A percentile compares a stretch with the other conserved stretches of the same genome.
phyloP scores from a whole-genome alignment of 2,797 vertebrate species.

The Gobio occitaniae region DNA sequence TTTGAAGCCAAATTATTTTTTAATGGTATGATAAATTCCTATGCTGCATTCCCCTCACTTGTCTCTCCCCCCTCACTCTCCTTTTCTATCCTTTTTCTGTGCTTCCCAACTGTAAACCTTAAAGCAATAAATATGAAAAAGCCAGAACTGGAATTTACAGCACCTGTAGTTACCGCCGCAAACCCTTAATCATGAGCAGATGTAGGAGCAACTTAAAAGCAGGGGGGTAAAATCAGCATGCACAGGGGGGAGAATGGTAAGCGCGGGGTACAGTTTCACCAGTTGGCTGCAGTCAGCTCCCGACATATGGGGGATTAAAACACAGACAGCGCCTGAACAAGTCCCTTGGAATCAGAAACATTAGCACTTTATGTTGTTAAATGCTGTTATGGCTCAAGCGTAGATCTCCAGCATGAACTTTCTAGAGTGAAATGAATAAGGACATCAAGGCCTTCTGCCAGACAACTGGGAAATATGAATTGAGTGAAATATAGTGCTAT shows the following conservation, averaged over 20 bases:
- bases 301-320: slow-evolving; percentile 52
- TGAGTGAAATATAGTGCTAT: slow-evolving; percentile 30
- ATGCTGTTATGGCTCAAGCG: slow-evolving; percentile 7
- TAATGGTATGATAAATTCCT: slow-evolving; percentile 74
- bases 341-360: slow-evolving; percentile 40
- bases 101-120: slow-evolving; percentile 71
- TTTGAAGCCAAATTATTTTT: slow-evolving; percentile 72
- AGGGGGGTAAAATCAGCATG: slow-evolving; percentile 52
- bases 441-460: slow-evolving; percentile 29
- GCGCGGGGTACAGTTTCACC: slow-evolving; percentile 71
- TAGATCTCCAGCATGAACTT: slow-evolving; percentile 24
- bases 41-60: slow-evolving; percentile 50
- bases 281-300: slow-evolving; percentile 57
- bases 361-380: slow-evolving; percentile 36
- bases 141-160: slow-evolving; percentile 78
- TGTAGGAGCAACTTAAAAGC: slow-evolving; percentile 65
- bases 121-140: slow-evolving; percentile 79
- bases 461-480: slow-evolving; percentile 44
- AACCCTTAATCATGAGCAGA: slow-evolving; percentile 78
- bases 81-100: slow-evolving; percentile 33
- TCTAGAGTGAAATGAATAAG: slow-evolving; percentile 45
- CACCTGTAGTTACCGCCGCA: slow-evolving; percentile 78
- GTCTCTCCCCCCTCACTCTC: slow-evolving; percentile 54
- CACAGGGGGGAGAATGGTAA: slow-evolving; percentile 55
- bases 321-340: slow-evolving; percentile 18